Base-by-base conservation (phyloP, 2,888 invertebrate species). In the Colostygia pectinataria region DNA sequence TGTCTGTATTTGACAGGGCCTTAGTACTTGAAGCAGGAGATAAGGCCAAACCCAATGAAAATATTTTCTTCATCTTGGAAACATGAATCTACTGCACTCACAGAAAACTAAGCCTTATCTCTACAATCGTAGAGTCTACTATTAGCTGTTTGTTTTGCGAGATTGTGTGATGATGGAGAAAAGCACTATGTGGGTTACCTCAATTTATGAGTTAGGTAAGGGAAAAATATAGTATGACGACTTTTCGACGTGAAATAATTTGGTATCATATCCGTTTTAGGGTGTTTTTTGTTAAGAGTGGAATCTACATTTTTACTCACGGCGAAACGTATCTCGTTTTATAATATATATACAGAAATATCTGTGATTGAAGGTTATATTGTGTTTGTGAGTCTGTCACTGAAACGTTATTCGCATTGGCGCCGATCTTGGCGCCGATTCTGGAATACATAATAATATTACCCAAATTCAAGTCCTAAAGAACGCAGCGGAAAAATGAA, bases 21-120 rank as follows among this genome's bases (percentile, higher is more conserved):
- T n/a, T n/a, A 49, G 38, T 39, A 49, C 34, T 49, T 38, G 38
- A 39, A 46, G 33, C 38, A 47, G 31, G 25, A 47, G 43, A 56
- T 44, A 33, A 38, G 36, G 43, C 47, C 43, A 44, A 56, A 56
- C 55, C 51, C 52, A 61, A 59, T 57, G 61, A 63, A 65, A 61
- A 65, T 63, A 65, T 59, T 62, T 53, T 56, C 51, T 39, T 45
- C 45, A 33, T n/a, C 18, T 37, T 23, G 38, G 13, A 38, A 45
- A 40, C 36, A 32, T 18, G 15, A 24, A 9, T 27, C 9, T 31
- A n/a, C 15, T 5, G 3, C 18, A 13, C 9, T 39, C 32, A 13
- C 0, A 7, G 27, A 14, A 46, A 28, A 39, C 6, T 23, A 8
- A 23, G n/a, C 27, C 20, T 25, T 38, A 2, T 46, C 4, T 10